Conservation (phyloP, 2,797 vertebrate genomes). For the Pseudochirops cupreus region DNA sequence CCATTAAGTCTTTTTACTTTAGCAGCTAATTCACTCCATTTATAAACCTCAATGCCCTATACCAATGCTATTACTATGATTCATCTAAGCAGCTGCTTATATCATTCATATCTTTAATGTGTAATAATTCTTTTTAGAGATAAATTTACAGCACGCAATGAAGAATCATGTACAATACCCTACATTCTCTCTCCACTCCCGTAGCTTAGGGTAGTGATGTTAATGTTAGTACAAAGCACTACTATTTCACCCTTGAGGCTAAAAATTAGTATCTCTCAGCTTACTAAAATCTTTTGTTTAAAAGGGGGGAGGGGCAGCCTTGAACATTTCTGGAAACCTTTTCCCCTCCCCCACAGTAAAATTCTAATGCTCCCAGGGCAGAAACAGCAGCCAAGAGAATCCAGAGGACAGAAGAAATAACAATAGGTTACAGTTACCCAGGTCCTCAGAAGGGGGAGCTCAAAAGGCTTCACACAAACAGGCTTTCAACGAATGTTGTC, state of each 20-base stretch:
- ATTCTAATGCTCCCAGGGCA: background rate
- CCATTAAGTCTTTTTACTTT: background rate
- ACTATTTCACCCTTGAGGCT: background rate
- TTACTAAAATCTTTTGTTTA: slow-evolving; percentile 24
- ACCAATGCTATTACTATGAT: background rate
- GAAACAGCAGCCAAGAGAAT: slow-evolving; percentile 15
- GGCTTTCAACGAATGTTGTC: slow-evolving; percentile 19
- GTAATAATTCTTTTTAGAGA: background rate
- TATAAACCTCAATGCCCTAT: background rate
- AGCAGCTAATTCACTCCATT: background rate
- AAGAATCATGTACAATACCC: background rate
- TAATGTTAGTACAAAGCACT: background rate
- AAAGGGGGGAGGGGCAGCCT: background rate
- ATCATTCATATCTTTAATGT: background rate
- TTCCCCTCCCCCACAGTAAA: slow-evolving; percentile 68
- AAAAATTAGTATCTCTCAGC: slow-evolving; percentile 22
- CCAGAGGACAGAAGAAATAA: slow-evolving; percentile 38
- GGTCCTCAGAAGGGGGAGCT: background rate
- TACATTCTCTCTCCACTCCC: background rate
- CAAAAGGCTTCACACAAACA: background rate
- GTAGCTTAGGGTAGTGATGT: background rate
- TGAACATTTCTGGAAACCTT: background rate
- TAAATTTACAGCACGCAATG: background rate
- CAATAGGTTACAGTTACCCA: slow-evolving; percentile 69
- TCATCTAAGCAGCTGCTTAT: background rate